Evolutionary conservation across 2,888 invertebrate species (phyloP).

Genomic region (Drosophila sordidapex): DNA sequence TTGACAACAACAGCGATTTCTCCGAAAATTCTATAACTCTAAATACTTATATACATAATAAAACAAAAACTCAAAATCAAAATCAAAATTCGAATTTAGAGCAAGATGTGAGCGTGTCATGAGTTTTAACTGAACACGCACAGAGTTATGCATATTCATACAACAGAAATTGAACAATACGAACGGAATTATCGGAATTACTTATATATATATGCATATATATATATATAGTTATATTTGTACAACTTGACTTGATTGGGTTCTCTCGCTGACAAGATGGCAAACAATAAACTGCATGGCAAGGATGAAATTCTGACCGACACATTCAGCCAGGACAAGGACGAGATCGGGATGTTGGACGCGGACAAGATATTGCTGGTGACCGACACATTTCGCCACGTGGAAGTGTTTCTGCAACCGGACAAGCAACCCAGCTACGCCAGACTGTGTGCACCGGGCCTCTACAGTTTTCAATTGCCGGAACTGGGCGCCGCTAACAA

Average conservation of each 20-base stretch:
- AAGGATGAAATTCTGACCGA: not conserved
- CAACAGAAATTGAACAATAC: not conserved
- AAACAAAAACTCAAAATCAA: not conserved
- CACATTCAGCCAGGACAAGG: not conserved
- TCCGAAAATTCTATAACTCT: not conserved
- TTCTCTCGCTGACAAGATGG: slow-evolving; percentile 2
- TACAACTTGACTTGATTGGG: not conserved
- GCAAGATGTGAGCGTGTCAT: not conserved
- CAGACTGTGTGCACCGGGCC: slow-evolving; percentile 28
- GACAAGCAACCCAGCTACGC: slow-evolving; percentile 25
- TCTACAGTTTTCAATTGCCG: slow-evolving; percentile 46
- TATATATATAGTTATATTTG: not conserved
- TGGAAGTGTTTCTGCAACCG: slow-evolving; percentile 32
- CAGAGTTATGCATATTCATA: too few relatives aligned
- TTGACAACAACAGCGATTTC: not conserved
- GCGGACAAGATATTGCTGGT: slow-evolving; percentile 22
- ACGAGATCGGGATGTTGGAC: slow-evolving; percentile 5
- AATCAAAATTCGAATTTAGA: not conserved
- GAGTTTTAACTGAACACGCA: not conserved
- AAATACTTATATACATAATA: not conserved
- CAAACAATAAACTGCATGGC: not conserved
- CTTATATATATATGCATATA: not conserved
- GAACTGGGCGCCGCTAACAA: not conserved
- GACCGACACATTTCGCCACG: slow-evolving; percentile 31
- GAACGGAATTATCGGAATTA: not conserved